A percentile compares a stretch with the other conserved stretches of the same genome.
Evolutionary conservation across 2,113 vertebrate species (phyloP).

Genomic region (Tragelaphus strepsiceros): DNA sequence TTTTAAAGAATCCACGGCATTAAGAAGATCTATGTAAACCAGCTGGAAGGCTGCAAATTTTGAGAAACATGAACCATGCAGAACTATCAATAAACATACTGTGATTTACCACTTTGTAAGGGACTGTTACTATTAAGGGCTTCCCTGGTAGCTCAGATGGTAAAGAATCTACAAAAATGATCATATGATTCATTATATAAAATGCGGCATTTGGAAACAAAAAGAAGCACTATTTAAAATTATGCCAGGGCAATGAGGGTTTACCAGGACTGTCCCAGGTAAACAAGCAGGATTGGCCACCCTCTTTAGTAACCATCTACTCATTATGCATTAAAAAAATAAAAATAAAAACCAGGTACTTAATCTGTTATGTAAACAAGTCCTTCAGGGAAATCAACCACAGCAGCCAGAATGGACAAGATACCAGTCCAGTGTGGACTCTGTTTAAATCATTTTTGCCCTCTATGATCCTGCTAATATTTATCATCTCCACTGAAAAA

Average conservation of each 20-base stretch:
- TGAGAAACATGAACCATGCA: not conserved
- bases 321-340: not conserved
- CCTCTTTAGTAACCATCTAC: not conserved
- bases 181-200: not conserved
- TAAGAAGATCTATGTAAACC: not conserved
- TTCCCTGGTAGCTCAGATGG: not conserved
- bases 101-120: not conserved
- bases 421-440: not conserved
- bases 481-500: not conserved
- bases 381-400: not conserved
- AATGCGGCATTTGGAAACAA: not conserved
- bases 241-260: not conserved
- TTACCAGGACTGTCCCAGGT: not conserved
- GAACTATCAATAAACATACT: not conserved
- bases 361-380: not conserved
- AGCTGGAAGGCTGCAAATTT: not conserved
- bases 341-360: not conserved
- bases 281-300: not conserved
- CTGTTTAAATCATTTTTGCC: not conserved
- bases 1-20: not conserved
- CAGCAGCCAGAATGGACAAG: not conserved
- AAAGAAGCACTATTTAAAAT: not conserved
- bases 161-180: not conserved
- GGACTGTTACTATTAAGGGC: not conserved
- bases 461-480: not conserved